These are phyloP conservation scores for Paramormyrops hopkinsi DNA, from an alignment of 2,797 vertebrate species.

Conservation along the genomic window DNA sequence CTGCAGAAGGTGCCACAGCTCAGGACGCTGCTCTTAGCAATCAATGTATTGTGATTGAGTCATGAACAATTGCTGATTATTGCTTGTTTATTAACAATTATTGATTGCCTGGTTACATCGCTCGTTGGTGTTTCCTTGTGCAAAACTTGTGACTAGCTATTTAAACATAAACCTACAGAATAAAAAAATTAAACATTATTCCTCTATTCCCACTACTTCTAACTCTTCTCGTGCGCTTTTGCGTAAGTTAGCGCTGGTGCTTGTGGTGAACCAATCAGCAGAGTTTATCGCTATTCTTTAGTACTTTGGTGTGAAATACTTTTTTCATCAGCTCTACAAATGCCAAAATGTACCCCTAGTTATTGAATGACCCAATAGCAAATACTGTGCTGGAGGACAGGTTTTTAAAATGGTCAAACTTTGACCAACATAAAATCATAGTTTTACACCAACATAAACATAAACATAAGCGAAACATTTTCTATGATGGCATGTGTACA, in stretches of 20 bases:
- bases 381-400: neutral
- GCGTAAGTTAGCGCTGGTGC: neutral
- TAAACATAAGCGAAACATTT: neutral
- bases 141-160: neutral
- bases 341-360: neutral
- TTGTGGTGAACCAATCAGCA: neutral
- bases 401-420: neutral
- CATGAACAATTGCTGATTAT: neutral
- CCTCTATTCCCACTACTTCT: neutral
- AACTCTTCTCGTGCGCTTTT: neutral
- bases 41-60: neutral
- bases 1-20: neutral
- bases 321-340: neutral
- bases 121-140: neutral
- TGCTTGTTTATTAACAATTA: neutral
- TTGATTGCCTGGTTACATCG: neutral
- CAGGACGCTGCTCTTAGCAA: neutral
- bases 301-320: neutral
- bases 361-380: neutral
- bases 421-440: neutral
- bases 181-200: neutral
- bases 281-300: neutral
- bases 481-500: neutral
- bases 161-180: neutral
- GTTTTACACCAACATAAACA: neutral